These are phyloP conservation scores for Pterocles burchelli DNA, from an alignment of 2,113 vertebrate genomes.

Conservation along the genomic window DNA sequence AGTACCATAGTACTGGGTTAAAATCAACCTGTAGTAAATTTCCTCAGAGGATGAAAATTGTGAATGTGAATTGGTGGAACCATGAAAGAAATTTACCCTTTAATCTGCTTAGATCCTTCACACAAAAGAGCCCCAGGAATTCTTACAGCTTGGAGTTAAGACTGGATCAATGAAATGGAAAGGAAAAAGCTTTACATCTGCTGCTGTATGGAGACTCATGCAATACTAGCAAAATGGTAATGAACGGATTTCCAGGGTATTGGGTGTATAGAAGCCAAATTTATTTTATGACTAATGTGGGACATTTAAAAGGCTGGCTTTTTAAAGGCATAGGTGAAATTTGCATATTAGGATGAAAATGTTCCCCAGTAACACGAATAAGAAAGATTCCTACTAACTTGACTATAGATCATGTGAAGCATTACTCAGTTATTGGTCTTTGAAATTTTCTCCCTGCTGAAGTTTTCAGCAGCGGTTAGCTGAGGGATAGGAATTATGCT, in stretches of 20 bases:
- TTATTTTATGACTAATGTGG: background rate
- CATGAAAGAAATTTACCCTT: background rate
- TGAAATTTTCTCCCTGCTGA: background rate
- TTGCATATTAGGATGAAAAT: background rate
- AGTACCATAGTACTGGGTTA: background rate
- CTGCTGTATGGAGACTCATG: background rate
- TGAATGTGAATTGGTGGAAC: background rate
- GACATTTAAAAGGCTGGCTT: background rate
- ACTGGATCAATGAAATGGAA: background rate
- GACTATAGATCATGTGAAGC: background rate
- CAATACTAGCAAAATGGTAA: background rate
- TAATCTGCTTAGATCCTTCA: background rate
- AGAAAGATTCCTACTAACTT: background rate
- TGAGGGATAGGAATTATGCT: background rate
- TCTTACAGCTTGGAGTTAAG: background rate
- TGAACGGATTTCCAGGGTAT: background rate
- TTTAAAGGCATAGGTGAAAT: background rate
- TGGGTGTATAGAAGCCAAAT: background rate
- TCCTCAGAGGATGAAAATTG: background rate
- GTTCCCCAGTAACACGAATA: background rate
- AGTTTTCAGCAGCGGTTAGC: background rate
- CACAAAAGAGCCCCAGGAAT: background rate
- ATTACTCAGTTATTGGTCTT: background rate
- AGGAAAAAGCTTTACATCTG: background rate
- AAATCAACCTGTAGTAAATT: background rate